Percentiles rank a stretch among this genome's conserved stretches.
Conservation (phyloP, 2,888 invertebrate species). For the Aleiodes testaceus region DNA sequence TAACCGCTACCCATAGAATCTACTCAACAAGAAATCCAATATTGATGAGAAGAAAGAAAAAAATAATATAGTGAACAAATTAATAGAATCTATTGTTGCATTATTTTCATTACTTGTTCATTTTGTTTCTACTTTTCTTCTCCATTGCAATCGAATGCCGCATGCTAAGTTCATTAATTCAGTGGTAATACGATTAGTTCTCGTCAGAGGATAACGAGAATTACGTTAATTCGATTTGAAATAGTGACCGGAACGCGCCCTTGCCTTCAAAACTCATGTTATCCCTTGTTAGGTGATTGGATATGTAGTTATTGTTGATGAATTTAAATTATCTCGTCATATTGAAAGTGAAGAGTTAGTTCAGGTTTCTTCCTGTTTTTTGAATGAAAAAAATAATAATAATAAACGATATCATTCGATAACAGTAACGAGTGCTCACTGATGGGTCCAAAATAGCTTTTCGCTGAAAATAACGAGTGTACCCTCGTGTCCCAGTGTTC, state of each 20-base stretch:
- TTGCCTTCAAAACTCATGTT: not conserved
- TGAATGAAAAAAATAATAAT: too few relatives aligned
- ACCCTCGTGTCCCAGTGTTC: constrained; percentile 23
- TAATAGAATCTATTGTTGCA: too few relatives aligned
- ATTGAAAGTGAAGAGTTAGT: too few relatives aligned
- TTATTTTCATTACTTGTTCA: not conserved
- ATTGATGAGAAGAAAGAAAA: too few relatives aligned
- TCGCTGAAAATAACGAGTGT: constrained; percentile 22
- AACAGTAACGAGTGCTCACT: constrained; percentile 19
- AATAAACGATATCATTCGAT: not conserved
- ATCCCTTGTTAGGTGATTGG: constrained; percentile 12
- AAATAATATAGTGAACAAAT: too few relatives aligned
- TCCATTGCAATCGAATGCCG: not conserved
- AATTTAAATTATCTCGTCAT: too few relatives aligned
- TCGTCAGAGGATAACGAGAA: constrained; percentile 22
- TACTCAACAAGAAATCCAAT: too few relatives aligned
- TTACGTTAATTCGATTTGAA: constrained; percentile 29
- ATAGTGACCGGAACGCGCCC: not conserved
- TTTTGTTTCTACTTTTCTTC: constrained; percentile 1
- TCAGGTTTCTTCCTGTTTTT: too few relatives aligned
- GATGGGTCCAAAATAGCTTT: constrained; percentile 29
- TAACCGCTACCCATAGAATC: too few relatives aligned
- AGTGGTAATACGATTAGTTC: constrained; percentile 22
- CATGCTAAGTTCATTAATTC: constrained; percentile 23
- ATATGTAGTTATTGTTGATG: too few relatives aligned